Evolutionary conservation across 2,113 vertebrate species (phyloP), one percentile per base, ranked within the genome.

Genomic region (Eira barbara): DNA sequence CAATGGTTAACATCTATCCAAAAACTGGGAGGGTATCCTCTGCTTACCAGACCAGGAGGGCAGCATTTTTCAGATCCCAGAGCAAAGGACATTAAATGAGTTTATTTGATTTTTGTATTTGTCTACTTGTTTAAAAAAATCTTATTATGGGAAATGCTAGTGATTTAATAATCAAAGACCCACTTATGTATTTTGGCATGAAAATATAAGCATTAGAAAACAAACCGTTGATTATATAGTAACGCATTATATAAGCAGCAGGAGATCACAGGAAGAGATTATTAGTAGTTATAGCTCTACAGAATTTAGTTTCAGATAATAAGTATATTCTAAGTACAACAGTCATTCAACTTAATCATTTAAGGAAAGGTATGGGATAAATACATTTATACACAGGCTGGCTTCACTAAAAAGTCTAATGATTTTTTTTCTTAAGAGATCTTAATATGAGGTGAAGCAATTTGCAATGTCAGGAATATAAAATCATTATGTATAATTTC

Each of bases 171-270:
- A 73, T 78, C 36, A 93, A 83, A 82, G 36, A 95, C 3, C 31
- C 34, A 86, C 52, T 65, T 96, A 74, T 13, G 10, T 85, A 67
- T 83, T 90, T 92, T 78, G 15, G 29, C 45, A 93, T 89, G 27
- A 91, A 97, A 92, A 29, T 86, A 92, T 67, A 79, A 91, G 91
- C 93, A 69, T 92, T 91, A 76, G n/a, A 87, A 94, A 96, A 78
- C 4, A 67, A 93, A 61, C 21, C 6, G 11, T 88, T 93, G 47
- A 82, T 81, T 92, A 71, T 27, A 87, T 31, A 92, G 3, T 52
- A 80, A 84, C n/a, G 5, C 6, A 59, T 42, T 81, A 82, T n/a
- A 86, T 34, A 81, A 80, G 61, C 27, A 91, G 31, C 20, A 93
- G 34, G 9, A 85, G 27, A 52, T 89, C 27, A 93, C 4, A 93